Evolutionary conservation across 2,888 invertebrate species (phyloP), one percentile per base, ranked within the genome.

Genomic region (Byasa hedistus): DNA sequence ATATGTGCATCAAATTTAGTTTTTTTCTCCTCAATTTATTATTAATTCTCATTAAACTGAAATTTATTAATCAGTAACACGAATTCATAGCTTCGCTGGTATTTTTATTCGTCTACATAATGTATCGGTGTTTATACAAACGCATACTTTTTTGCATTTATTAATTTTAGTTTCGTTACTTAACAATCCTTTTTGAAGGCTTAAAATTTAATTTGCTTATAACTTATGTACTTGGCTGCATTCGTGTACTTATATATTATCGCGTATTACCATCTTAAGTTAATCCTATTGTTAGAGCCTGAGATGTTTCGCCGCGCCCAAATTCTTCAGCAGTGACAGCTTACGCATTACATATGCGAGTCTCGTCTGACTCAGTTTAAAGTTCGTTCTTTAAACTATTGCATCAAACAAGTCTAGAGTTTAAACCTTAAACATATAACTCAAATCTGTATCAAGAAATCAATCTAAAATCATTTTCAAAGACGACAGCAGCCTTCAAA

Each of bases 321-420:
- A 83, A 87, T 86, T 84, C 86, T 79, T 81, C 73, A 67, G 66
- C 73, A 72, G 73, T 81, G 78, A 81, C 82, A 75, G 69, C 72
- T 73, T 74, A 51, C 23, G 24, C 66, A 62, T 62, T 61, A 52
- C 51, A 51, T 21, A 58, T 62, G n/a, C 59, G 23, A n/a, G 58
- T 44, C 51, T 22, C 4, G 39, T 54, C 54, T 48, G 22, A 22
- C 57, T 52, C 57, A 51, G n/a, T 52, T 52, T 8, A 36, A 22
- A 27, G 4, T 44, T 44, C 44, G 19, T 44, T 36, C 10, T 17
- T 19, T 44, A 44, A 2, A 17, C 17, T 4, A 4, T 44, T 15
- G 17, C 44, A 19, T 44, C 19, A 44, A 44, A 1, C 32, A 10
- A 32, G 7, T 32, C 32, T 1, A 32, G 10, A 32, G 32, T 32